These are phyloP conservation scores for Anabacerthia variegaticeps DNA, from an alignment of 2,797 vertebrate genomes.

Conservation along the genomic window DNA sequence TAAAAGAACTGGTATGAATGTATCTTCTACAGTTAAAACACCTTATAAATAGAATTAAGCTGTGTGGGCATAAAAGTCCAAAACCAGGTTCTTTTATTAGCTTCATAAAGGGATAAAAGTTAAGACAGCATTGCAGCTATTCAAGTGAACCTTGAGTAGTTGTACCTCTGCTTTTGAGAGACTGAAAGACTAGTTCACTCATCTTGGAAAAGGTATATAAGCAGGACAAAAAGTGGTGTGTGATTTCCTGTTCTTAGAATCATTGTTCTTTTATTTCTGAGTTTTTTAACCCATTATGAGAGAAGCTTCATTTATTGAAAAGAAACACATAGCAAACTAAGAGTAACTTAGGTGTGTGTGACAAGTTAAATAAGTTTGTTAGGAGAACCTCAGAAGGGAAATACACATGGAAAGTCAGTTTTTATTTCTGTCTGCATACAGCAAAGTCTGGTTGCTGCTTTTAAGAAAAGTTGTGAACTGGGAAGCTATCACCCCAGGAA, in stretches of 20 bases:
- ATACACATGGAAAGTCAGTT: neutral
- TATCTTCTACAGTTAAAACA: neutral
- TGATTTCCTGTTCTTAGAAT: neutral
- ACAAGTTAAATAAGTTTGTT: neutral
- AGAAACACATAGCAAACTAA: neutral
- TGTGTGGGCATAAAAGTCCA: neutral
- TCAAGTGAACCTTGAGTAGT: constrained; percentile 27
- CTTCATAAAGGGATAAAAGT: constrained; percentile 14
- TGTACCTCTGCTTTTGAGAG: neutral
- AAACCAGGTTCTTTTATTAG: neutral
- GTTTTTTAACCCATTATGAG: neutral
- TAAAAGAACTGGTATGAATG: neutral
- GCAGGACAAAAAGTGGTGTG: neutral
- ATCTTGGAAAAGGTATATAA: constrained; percentile 10
- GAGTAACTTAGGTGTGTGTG: neutral
- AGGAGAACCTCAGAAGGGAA: neutral
- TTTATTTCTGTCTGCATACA: neutral
- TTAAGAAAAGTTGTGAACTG: neutral
- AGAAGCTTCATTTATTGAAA: neutral
- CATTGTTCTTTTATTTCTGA: neutral
- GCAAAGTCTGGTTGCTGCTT: neutral
- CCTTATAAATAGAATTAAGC: neutral
- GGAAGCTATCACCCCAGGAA: neutral
- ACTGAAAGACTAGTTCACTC: neutral
- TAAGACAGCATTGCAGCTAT: constrained; percentile 14